Evolutionary conservation across 1,140 invertebrate genomes (phyloP), one percentile per base, ranked within the genome.

Genomic region (Hypsibius dujardini): DNA sequence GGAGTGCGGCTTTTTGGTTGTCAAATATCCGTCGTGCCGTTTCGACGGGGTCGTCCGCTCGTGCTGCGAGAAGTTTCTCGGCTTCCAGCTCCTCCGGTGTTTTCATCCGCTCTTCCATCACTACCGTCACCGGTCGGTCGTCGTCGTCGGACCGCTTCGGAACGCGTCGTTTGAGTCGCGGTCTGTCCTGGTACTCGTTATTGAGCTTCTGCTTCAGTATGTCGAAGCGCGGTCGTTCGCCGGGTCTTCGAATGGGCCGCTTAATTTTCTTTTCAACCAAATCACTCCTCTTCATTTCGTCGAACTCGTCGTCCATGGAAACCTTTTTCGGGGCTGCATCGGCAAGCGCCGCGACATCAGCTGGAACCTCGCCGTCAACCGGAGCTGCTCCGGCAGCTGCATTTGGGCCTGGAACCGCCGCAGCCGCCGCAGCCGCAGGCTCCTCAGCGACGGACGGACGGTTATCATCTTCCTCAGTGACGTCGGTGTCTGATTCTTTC

Each of bases 11-110:
- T 67, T 67, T 67, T 42, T 67, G 62, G 42, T 67, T 67, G 42
- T 67, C 62, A 42, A 67, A 67, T 42, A 7, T 12, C 12, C 62
- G 12, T 67, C 62, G 62, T 7, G 62, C 12, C 3, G 45, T 67
- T 42, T 67, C 62, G 12, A 67, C 12, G 7, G 62, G 62, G 42
- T 67, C 62, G 12, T 67, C 62, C 12, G 62, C 62, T 42, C 42
- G 12, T 3, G 62, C 62, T 7, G 62, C 62, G 12, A 67, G 62
- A 7, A 12, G 12, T 12, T 42, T 12, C 62, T 67, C 62, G 42
- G 62, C 62, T 67, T 67, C 62, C 42, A 15, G 62, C 42, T 67
- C 12, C 42, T 12, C 62, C 12, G 12, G 12, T 67, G 62, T 45
- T 42, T 45, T 12, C 3, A 15, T 42, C 3, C 3, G 12, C 3